Evolutionary conservation across 2,113 vertebrate species (phyloP).

Genomic region (Zosterops lateralis): DNA sequence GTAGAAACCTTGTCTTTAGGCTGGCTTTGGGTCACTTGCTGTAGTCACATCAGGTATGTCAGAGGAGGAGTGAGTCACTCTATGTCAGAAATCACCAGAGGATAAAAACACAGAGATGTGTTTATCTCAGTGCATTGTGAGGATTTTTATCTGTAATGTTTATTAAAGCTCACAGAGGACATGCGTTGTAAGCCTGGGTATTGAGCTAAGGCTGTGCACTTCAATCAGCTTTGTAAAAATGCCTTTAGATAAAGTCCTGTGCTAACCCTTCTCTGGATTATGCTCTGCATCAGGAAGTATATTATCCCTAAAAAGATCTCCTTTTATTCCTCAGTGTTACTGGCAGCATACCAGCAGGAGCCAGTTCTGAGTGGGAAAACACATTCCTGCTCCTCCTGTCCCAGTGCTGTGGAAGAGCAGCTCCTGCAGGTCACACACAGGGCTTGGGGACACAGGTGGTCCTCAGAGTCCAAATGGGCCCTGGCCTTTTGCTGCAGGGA

Average conservation of each 20-base stretch:
- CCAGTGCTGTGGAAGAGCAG: not conserved
- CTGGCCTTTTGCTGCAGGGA: not conserved
- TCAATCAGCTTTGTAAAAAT: constrained; percentile 7
- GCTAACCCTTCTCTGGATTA: not conserved
- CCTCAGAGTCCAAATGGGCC: not conserved
- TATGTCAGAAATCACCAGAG: not conserved
- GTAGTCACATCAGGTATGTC: not conserved
- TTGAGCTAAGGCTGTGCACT: not conserved
- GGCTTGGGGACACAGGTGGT: not conserved
- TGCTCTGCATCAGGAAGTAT: not conserved
- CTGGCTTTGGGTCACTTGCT: not conserved
- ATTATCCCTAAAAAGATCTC: not conserved
- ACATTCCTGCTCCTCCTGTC: not conserved
- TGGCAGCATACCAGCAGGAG: not conserved
- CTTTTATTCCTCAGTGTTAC: not conserved
- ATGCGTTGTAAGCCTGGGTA: not conserved
- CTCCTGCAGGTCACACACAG: not conserved
- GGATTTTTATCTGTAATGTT: constrained; percentile 9
- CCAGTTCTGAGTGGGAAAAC: not conserved
- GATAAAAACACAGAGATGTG: not conserved
- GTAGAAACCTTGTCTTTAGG: not conserved
- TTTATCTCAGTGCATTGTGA: not conserved
- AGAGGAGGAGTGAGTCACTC: not conserved
- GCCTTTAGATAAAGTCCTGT: not conserved
- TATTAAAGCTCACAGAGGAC: not conserved